These are phyloP conservation scores for Baccha elongata DNA, from an alignment of 2,888 invertebrate species.

Conservation along the genomic window DNA sequence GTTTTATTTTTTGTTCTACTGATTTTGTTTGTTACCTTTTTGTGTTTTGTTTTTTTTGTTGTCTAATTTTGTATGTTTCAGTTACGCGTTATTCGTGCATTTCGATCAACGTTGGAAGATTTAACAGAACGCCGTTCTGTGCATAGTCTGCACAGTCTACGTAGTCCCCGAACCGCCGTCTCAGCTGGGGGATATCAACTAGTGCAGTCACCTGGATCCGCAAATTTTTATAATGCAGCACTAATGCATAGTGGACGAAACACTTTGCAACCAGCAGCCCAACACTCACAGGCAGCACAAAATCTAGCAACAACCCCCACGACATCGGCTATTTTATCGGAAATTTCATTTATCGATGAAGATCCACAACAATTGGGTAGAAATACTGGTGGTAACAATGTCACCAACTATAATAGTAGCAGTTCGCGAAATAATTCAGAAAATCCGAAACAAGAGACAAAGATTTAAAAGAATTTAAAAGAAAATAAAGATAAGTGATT, in stretches of 20 bases:
- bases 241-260: constrained; percentile 77
- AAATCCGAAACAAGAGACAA: constrained; percentile 83
- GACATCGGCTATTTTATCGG: constrained; percentile 83
- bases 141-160: constrained; percentile 97
- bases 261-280: constrained; percentile 75
- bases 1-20: constrained; percentile 54
- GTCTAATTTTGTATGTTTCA: constrained; percentile 87
- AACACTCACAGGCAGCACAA: constrained; percentile 73
- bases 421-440: constrained; percentile 84
- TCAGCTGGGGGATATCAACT: constrained; percentile 77
- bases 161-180: constrained; percentile 89
- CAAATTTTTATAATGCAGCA: constrained; percentile 78
- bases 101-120: constrained; percentile 99
- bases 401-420: constrained; percentile 81
- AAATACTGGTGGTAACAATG: constrained; percentile 50
- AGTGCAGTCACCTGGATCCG: constrained; percentile 75
- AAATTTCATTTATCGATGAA: constrained; percentile 89
- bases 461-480: constrained; percentile 79
- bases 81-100: constrained; percentile 99
- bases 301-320: constrained; percentile 76
- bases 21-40: constrained; percentile 75
- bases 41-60: constrained; percentile 80
- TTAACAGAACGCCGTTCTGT: constrained; percentile 99
- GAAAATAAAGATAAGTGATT: too few relatives aligned
- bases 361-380: constrained; percentile 80